Conservation (phyloP, 2,888 invertebrate species). For the Drosophila paranaensis region DNA sequence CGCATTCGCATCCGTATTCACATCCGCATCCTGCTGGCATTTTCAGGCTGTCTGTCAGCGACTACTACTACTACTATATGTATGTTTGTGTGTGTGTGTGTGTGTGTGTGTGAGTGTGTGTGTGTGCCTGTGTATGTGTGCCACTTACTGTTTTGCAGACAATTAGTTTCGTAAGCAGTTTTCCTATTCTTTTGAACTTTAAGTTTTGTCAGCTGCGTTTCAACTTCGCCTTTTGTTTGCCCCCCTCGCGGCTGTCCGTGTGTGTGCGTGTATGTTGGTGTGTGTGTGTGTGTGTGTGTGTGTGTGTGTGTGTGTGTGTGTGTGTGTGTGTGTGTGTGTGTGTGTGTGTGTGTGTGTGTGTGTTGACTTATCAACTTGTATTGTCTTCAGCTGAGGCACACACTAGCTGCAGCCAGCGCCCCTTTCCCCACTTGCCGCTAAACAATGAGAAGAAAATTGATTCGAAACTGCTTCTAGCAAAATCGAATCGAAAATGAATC, state of each 20-base stretch:
- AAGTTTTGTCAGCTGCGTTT: slow-evolving; percentile 50
- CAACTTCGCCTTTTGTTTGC: slow-evolving; percentile 13
- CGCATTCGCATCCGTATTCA: slow-evolving; percentile 22
- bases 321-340: neutral
- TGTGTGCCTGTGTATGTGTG: slow-evolving; percentile 6
- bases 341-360: too few species aligned
- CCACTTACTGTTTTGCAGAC: slow-evolving; percentile 58
- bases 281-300: too few species aligned
- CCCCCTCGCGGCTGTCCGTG: neutral
- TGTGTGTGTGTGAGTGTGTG: slow-evolving; percentile 1
- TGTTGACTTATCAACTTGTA: slow-evolving; percentile 56
- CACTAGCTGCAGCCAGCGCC: neutral
- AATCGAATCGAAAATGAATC: slow-evolving; percentile 49
- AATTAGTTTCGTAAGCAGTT: slow-evolving; percentile 71
- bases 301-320: slow-evolving; percentile 17
- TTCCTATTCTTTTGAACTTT: slow-evolving; percentile 52
- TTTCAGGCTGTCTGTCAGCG: slow-evolving; percentile 17
- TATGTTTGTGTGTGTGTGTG: neutral
- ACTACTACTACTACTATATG: neutral
- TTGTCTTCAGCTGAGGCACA: slow-evolving; percentile 29
- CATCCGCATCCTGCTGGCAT: slow-evolving; percentile 24
- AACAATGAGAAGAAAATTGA: slow-evolving; percentile 64
- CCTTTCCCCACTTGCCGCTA: neutral
- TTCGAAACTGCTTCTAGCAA: slow-evolving; percentile 48
- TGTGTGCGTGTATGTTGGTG: neutral